Evolutionary conservation across 2,797 vertebrate species (phyloP).

Genomic region (Labeo calbasu): DNA sequence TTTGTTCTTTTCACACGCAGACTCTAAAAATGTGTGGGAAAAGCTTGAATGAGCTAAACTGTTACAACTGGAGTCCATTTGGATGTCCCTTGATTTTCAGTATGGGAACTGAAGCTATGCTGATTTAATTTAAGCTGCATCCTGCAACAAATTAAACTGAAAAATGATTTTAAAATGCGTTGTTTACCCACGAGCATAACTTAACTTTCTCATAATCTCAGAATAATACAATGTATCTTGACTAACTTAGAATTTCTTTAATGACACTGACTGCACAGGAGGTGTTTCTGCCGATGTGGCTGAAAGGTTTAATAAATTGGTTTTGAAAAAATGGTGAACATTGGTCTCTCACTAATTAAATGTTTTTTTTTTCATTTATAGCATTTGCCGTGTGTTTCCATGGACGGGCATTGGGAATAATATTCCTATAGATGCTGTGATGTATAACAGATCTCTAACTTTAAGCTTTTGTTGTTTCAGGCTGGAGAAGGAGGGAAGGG

Average conservation of each 20-base stretch:
- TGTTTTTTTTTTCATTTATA: not conserved
- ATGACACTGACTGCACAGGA: not conserved
- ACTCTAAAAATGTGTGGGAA: not conserved
- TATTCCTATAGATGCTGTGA: not conserved
- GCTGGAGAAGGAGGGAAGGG: slow-evolving; percentile 83
- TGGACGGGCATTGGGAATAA: not conserved
- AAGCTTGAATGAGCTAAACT: not conserved
- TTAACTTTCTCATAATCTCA: not conserved
- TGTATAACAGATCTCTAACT: not conserved
- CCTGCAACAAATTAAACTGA: not conserved
- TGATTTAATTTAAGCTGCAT: slow-evolving; percentile 8
- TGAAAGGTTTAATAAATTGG: not conserved
- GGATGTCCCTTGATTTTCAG: not conserved
- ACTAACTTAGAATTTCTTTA: not conserved
- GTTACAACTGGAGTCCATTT: not conserved
- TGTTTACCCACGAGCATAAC: not conserved
- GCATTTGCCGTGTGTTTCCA: not conserved
- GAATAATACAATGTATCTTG: not conserved
- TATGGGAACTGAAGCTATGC: not conserved
- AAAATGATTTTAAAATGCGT: not conserved
- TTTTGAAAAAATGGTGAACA: not conserved
- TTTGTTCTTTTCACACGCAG: not conserved
- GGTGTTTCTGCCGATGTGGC: not conserved
- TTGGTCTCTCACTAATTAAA: not conserved
- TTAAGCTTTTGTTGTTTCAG: slow-evolving; percentile 18